These are phyloP conservation scores for Drosophila multiciliata DNA, from an alignment of 2,888 invertebrate species.

Conservation along the genomic window DNA sequence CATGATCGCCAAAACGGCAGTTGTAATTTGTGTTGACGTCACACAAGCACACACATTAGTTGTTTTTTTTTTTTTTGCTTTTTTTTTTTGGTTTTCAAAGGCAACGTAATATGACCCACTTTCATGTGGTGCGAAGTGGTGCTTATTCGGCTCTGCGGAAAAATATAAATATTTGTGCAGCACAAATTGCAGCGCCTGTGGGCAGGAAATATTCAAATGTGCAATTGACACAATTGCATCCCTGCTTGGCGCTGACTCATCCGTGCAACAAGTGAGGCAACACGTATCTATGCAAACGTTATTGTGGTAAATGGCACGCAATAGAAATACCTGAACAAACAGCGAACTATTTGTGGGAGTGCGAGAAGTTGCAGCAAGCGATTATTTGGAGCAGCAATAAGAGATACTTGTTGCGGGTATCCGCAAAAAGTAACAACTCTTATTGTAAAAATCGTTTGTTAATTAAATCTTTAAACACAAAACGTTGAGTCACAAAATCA, in stretches of 20 bases:
- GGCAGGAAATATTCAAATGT: slow-evolving; percentile 65
- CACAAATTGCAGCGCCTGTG: slow-evolving; percentile 54
- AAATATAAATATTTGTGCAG: slow-evolving; percentile 67
- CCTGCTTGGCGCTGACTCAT: slow-evolving; percentile 36
- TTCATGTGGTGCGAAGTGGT: slow-evolving; percentile 46
- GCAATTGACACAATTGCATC: slow-evolving; percentile 68
- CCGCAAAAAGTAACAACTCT: slow-evolving; percentile 22
- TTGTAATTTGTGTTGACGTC: slow-evolving; percentile 54
- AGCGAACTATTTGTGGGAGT: slow-evolving; percentile 12
- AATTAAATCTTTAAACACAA: slow-evolving; percentile 23
- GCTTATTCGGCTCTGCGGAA: slow-evolving; percentile 50
- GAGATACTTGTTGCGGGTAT: slow-evolving; percentile 6
- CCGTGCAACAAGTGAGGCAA: slow-evolving; percentile 32
- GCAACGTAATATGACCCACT: slow-evolving; percentile 77
- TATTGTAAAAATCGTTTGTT: slow-evolving; percentile 29
- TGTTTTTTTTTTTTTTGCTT: slow-evolving; percentile 11
- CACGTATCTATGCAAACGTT: slow-evolving; percentile 27
- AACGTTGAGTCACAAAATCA: slow-evolving; percentile 30
- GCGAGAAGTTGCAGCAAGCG: slow-evolving; percentile 19
- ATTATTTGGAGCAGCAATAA: slow-evolving; percentile 30
- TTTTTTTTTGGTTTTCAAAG: slow-evolving; percentile 58
- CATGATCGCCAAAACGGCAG: slow-evolving; percentile 66
- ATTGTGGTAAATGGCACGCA: slow-evolving; percentile 5
- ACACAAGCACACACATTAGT: slow-evolving; percentile 26
- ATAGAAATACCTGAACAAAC: slow-evolving; percentile 14